phyloP scores from a whole-genome alignment of 2,888 invertebrate species.

The Agrochola litura region DNA sequence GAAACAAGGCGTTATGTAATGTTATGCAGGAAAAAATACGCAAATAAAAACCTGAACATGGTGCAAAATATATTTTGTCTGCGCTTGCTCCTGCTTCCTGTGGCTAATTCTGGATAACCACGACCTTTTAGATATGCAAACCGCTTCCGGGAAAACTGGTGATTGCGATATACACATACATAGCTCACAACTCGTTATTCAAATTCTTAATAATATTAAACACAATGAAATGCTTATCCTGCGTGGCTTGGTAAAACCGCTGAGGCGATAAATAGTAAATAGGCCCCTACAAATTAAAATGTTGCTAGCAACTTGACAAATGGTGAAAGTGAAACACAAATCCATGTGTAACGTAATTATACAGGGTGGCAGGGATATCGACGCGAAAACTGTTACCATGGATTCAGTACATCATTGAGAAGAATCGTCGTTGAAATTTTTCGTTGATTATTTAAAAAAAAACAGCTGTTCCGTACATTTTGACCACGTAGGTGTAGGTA shows the following conservation, averaged over 20 bases:
- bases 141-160: slow-evolving; percentile 16
- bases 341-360: background rate
- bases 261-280: background rate
- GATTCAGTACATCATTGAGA: too few species aligned
- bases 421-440: too few species aligned
- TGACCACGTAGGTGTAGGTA: too few species aligned
- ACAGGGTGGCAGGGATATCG: too few species aligned
- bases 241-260: slow-evolving; percentile 2
- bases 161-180: slow-evolving; percentile 11
- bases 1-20: too few species aligned
- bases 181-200: background rate
- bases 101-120: background rate
- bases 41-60: background rate
- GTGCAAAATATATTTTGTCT: background rate
- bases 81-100: background rate
- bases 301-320: background rate
- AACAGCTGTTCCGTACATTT: too few species aligned
- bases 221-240: slow-evolving; percentile 3
- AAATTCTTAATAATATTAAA: background rate
- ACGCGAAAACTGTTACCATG: too few species aligned
- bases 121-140: slow-evolving; percentile 7
- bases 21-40: too few species aligned
- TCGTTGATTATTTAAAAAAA: too few species aligned
- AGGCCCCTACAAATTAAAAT: background rate
- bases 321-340: background rate